Evolutionary conservation across 2,797 vertebrate genomes (phyloP).

Genomic region (Gallinago stenura): DNA sequence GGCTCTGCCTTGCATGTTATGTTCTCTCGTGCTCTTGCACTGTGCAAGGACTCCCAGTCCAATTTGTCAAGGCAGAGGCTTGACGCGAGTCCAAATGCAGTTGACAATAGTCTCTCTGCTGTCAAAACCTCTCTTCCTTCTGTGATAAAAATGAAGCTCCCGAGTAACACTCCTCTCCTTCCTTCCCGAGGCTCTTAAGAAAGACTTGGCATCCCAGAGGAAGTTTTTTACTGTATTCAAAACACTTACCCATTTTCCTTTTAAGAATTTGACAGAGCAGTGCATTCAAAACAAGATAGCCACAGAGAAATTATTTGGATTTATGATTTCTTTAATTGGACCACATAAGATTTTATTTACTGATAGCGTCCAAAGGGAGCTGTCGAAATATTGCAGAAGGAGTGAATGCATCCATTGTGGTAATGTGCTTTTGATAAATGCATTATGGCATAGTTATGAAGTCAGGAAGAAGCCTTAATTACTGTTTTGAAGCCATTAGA

Average conservation of each 20-base stretch:
- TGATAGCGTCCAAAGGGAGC: constrained; percentile 41
- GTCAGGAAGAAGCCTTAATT: constrained; percentile 65
- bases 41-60: constrained; percentile 21
- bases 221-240: neutral
- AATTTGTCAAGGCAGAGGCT: constrained; percentile 45
- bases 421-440: constrained; percentile 67
- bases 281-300: neutral
- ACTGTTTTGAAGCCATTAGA: constrained; percentile 63
- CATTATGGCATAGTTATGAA: constrained; percentile 50
- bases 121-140: constrained; percentile 38
- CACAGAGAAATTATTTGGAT: neutral
- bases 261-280: neutral
- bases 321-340: constrained; percentile 56
- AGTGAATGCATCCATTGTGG: constrained; percentile 30
- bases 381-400: constrained; percentile 30
- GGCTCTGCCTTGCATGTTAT: neutral
- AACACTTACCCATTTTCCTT: neutral
- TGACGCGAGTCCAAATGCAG: constrained; percentile 15
- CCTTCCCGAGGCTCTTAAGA: constrained; percentile 24
- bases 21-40: neutral
- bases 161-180: neutral
- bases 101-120: constrained; percentile 49
- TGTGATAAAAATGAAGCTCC: constrained; percentile 53
- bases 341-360: constrained; percentile 53
- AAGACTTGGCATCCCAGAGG: neutral